A percentile compares a stretch with the other conserved stretches of the same genome.
Evolutionary conservation across 2,888 invertebrate genomes (phyloP).

Genomic region (Petrolisthes cinctipes): DNA sequence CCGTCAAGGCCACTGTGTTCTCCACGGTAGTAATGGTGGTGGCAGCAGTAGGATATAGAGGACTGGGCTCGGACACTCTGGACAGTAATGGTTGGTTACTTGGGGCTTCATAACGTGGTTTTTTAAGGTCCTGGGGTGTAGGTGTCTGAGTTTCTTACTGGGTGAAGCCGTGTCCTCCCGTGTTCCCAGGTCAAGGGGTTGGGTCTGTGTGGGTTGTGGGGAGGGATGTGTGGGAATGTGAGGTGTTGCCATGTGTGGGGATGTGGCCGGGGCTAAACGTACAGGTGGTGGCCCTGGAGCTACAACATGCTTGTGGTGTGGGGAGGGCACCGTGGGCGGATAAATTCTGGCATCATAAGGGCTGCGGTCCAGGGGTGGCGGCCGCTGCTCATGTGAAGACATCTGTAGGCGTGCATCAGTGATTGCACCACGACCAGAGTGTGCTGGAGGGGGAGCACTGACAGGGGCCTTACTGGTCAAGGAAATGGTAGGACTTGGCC

Average conservation of each 20-base stretch:
- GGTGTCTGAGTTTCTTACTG: constrained; percentile 75
- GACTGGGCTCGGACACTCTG: constrained; percentile 77
- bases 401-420: constrained; percentile 40
- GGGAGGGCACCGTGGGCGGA: constrained; percentile 58
- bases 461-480: constrained; percentile 56
- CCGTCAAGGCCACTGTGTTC: constrained; percentile 74
- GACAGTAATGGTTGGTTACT: constrained; percentile 72
- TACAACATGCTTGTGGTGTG: constrained; percentile 59
- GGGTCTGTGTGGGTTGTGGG: constrained; percentile 74
- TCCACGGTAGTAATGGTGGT: constrained; percentile 78
- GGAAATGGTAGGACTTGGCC: constrained; percentile 49
- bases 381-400: constrained; percentile 59
- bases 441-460: constrained; percentile 58
- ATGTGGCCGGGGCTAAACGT: constrained; percentile 37
- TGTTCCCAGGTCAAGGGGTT: constrained; percentile 82
- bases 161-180: constrained; percentile 71
- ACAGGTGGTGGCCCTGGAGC: constrained; percentile 60
- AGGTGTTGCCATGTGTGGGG: constrained; percentile 48
- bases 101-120: constrained; percentile 51
- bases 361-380: constrained; percentile 38
- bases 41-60: constrained; percentile 75
- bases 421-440: constrained; percentile 54
- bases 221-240: constrained; percentile 51
- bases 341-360: constrained; percentile 62
- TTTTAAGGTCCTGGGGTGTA: constrained; percentile 67